These are phyloP conservation scores for Aphelocoma californica DNA, from an alignment of 2,797 vertebrate genomes.

Conservation along the genomic window DNA sequence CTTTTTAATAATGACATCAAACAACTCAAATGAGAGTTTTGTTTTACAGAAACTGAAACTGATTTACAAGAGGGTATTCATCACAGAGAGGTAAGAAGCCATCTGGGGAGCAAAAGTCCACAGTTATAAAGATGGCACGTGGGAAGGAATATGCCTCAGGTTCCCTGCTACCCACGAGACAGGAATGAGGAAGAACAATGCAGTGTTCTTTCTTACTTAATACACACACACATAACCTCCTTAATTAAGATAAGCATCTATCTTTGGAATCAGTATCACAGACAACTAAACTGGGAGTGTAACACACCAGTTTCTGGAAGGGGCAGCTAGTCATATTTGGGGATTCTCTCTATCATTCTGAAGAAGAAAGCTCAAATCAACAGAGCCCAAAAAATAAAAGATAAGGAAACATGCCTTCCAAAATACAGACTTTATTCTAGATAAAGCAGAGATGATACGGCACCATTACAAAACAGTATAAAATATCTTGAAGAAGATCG, in stretches of 20 bases:
- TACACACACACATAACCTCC: neutral
- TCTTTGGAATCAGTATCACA: neutral
- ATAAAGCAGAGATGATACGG: neutral
- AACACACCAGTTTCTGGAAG: neutral
- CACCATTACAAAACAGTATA: neutral
- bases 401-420: neutral
- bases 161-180: neutral
- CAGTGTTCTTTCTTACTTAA: neutral
- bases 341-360: neutral
- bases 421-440: neutral
- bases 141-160: neutral
- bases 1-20: neutral
- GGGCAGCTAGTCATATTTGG: neutral
- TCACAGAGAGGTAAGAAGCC: neutral
- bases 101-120: neutral
- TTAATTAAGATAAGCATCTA: neutral
- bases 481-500: neutral
- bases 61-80: neutral
- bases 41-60: neutral
- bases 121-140: fast-evolving
- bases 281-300: neutral
- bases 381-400: neutral
- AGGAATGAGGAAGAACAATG: slow-evolving; percentile 26
- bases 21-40: neutral
- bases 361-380: neutral